These are phyloP conservation scores for Semnornis frantzii DNA, from an alignment of 2,113 vertebrate genomes.

Conservation along the genomic window DNA sequence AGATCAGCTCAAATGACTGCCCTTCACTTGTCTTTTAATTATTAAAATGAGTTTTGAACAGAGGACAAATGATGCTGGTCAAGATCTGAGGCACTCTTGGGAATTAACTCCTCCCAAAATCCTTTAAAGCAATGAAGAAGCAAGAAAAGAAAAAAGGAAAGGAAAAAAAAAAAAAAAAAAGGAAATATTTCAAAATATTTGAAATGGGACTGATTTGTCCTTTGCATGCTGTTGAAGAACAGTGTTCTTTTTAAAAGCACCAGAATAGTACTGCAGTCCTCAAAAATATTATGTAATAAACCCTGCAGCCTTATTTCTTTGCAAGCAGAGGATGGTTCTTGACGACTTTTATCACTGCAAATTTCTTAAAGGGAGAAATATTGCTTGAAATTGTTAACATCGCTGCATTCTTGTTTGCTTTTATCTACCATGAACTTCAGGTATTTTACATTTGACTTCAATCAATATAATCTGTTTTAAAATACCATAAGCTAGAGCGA, in stretches of 20 bases:
- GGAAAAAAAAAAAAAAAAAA: neutral
- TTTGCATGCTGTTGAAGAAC: neutral
- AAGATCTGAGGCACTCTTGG: neutral
- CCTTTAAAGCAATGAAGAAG: neutral
- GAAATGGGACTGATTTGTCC: neutral
- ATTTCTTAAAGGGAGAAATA: neutral
- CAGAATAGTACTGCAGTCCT: neutral
- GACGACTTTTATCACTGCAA: neutral
- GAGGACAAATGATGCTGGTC: neutral
- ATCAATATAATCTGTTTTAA: neutral
- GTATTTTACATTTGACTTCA: neutral
- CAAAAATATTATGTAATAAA: slow-evolving; percentile 20
- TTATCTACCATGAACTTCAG: neutral
- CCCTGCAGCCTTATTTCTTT: neutral
- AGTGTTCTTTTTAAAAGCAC: neutral
- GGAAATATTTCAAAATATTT: neutral
- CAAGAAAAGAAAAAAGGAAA: neutral
- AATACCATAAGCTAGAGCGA: neutral
- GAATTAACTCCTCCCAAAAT: neutral
- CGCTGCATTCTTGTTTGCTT: neutral
- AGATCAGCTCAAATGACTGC: neutral
- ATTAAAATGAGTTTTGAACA: neutral
- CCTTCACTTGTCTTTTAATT: neutral
- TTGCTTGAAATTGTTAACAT: neutral
- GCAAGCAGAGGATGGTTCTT: neutral